Evolutionary conservation across 2,888 invertebrate genomes (phyloP).

Genomic region (Scaptomyza polygonia): DNA sequence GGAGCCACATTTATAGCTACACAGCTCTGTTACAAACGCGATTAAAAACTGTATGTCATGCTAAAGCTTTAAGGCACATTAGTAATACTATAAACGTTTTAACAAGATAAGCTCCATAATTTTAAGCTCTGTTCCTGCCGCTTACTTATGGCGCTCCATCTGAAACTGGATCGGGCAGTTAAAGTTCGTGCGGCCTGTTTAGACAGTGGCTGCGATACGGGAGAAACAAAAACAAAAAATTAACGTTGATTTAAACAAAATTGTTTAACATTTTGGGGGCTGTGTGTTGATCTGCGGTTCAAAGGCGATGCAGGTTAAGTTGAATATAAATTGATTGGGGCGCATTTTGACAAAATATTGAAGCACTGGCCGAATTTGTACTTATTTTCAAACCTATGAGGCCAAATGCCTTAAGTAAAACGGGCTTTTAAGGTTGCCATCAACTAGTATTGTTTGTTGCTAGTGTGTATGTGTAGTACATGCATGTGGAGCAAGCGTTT

Average conservation of each 20-base stretch:
- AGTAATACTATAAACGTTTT: background rate
- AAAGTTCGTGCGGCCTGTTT: constrained; percentile 39
- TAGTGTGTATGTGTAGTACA: background rate
- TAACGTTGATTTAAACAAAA: constrained; percentile 75
- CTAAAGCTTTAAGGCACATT: constrained; percentile 10
- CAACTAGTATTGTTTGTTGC: background rate
- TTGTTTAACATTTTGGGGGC: constrained; percentile 69
- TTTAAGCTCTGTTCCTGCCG: constrained; percentile 27
- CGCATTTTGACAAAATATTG: constrained; percentile 33
- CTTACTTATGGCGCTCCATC: constrained; percentile 44
- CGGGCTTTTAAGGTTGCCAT: constrained; percentile 28
- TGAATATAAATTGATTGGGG: constrained; percentile 76
- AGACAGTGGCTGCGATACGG: constrained; percentile 32
- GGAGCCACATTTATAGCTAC: too few species aligned
- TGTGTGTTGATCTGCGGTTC: constrained; percentile 57
- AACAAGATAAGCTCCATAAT: background rate
- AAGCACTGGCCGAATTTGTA: constrained; percentile 7
- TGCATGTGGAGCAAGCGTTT: constrained; percentile 31
- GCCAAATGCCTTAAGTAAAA: constrained; percentile 32
- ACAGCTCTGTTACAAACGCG: background rate
- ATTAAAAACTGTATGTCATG: background rate
- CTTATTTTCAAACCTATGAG: constrained; percentile 14
- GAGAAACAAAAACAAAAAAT: constrained; percentile 31
- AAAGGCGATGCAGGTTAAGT: constrained; percentile 69
- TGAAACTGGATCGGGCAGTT: constrained; percentile 7